Base-by-base conservation (phyloP, 2,888 invertebrate genomes). In the Ypsolopha scabrella region DNA sequence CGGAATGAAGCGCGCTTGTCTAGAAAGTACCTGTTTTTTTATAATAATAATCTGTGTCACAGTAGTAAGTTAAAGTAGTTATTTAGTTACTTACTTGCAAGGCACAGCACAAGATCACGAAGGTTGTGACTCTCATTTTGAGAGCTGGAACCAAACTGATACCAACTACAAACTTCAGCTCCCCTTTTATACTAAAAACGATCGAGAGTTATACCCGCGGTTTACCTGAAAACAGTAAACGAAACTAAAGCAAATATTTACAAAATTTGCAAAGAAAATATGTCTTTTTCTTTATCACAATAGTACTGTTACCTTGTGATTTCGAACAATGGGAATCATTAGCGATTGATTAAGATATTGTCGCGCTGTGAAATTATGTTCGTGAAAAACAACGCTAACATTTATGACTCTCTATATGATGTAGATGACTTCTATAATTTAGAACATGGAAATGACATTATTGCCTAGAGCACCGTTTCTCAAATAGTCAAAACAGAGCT, bases 101-200 rank as follows among this genome's bases (percentile, higher is more conserved):
- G 61, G 69, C 74, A 64, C 79, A 80, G 79, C 72, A 75, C 63
- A 83, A 67, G 85, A 86, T 83, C 85, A 82, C 79, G 61, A 80
- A 69, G 80, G 80, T 62, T 65, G 70, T 64, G 52, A 64, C 83
- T 74, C 85, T 83, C 85, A 86, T 85, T 49, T 63, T 80, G 77
- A 82, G 83, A 83, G 80, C 68, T 70, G 71, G 63, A 69, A 74
- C 80, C 79, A 74, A 67, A 77, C 80, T 83, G 83, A 83, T 83
- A 65, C 58, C 57, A 55, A 55, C 52, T 51, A 37, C 53, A 54
- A 48, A 56, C 52, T 57, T 50, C 54, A 51, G 6, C 38, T 33
- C 54, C 56, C 65, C 59, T 73, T 85, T 74, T 83, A 85, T 83
- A 85, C 70, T 45, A 55, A 67, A 67, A 55, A 55, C 48, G 35